Conservation (phyloP, 2,888 invertebrate genomes). For the Apamea anceps region DNA sequence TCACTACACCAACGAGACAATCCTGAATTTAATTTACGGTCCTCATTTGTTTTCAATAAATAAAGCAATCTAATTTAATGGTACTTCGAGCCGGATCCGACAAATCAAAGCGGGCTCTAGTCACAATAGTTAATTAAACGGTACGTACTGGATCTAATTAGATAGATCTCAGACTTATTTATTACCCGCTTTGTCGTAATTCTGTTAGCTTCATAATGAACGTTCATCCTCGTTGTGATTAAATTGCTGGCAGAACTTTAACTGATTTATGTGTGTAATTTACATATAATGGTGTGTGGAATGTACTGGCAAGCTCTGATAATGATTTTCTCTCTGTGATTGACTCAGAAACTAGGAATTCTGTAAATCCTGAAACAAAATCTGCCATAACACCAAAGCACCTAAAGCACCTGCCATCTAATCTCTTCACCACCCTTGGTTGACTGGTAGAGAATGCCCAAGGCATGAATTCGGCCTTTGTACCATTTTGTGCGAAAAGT, state of each 20-base stretch:
- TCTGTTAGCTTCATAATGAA: conserved; percentile 32
- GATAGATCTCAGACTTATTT: conserved; percentile 52
- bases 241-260: conserved; percentile 5
- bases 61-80: conserved; percentile 12
- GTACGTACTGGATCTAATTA: conserved; percentile 51
- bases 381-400: too few species aligned
- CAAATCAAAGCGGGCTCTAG: not conserved
- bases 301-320: not conserved
- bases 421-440: too few species aligned
- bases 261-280: conserved; percentile 2
- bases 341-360: not conserved
- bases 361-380: not conserved
- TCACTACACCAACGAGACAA: not conserved
- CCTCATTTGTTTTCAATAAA: conserved; percentile 32
- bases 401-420: too few species aligned
- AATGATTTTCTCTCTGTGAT: not conserved
- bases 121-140: conserved; percentile 50
- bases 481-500: too few species aligned
- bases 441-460: too few species aligned
- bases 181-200: conserved; percentile 47
- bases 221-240: conserved; percentile 41
- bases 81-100: conserved; percentile 32
- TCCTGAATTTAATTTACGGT: not conserved
- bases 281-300: not conserved
- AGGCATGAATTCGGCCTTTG: too few species aligned